Percentiles rank a stretch among this genome's conserved stretches.
Conservation (phyloP, 2,888 invertebrate species). For the Crossocerus cetratus region DNA sequence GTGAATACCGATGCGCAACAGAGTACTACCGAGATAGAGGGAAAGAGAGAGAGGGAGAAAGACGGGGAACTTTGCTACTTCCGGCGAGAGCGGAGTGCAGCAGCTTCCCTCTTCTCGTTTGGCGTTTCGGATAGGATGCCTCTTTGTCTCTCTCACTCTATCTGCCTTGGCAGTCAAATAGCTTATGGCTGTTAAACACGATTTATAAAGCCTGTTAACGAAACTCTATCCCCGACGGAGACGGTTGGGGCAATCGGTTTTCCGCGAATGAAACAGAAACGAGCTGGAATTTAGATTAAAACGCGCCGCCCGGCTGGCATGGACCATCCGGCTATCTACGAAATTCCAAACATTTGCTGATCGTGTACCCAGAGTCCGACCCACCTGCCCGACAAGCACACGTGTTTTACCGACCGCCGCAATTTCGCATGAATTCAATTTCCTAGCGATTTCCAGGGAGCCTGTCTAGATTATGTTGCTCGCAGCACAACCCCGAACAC, state of each 20-base stretch:
- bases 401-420: too few species aligned
- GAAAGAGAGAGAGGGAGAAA: too few species aligned
- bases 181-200: not conserved
- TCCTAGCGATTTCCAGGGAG: too few species aligned
- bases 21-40: conserved; percentile 4
- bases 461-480: too few species aligned
- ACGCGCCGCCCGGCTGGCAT: not conserved
- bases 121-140: not conserved
- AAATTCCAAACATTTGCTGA: too few species aligned
- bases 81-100: not conserved
- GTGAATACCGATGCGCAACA: conserved; percentile 19
- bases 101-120: not conserved
- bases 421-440: too few species aligned
- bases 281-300: not conserved
- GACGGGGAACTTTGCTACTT: not conserved
- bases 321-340: too few species aligned
- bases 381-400: too few species aligned
- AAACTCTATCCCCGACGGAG: conserved; percentile 10
- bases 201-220: conserved; percentile 10
- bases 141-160: not conserved
- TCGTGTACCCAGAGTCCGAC: too few species aligned
- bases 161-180: not conserved
- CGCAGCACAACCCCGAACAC: too few species aligned
- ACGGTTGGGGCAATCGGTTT: not conserved
- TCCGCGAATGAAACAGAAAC: conserved; percentile 3